Evolutionary conservation across 2,113 vertebrate species (phyloP), one percentile per base, ranked within the genome.

Genomic region (Oreochromis spilurus): DNA sequence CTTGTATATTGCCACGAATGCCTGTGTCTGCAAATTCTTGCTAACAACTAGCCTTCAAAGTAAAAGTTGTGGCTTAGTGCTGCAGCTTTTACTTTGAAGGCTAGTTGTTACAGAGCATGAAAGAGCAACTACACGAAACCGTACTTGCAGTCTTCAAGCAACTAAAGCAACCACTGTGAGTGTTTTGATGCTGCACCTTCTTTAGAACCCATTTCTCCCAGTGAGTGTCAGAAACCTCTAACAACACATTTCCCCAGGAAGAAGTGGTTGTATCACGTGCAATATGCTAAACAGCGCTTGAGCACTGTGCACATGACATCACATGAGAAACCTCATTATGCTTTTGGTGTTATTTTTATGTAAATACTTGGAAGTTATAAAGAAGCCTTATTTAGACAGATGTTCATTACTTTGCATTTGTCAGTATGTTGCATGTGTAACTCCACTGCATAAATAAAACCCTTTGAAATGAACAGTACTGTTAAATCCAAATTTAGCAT

Each of bases 401-500:
- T 72, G 67, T 72, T 24, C 40, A 72, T 43, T 70, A 70, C 65
- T 45, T 45, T 16, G 4, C 40, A 72, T 72, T 17, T 43, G 13
- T 72, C 38, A 45, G 10, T 45, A 4, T 58, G 62, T 81, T 79
- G 55, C 62, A 52, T n/a, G 7, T 17, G 9, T 17, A 36, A n/a
- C 36, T 36, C 13, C 38, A 45, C 62, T 79, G 79, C 77, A 81
- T 77, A 10, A 55, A 72, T 58, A 87, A 90, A 50, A n/a, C 83
- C 13, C 55, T 65, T 31, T 12, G 85, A 84, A 89, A 87, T 78
- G 60, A 84, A 62, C 82, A 87, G 81, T 70, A 84, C 67, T 89
- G 84, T 90, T 26, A 14, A 57, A 92, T 67, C 62, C 65, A 82
- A 86, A 82, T 79, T 60, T 92, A 81, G 90, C 83, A 54, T 1